Evolutionary conservation across 2,888 invertebrate species (phyloP), one percentile per base, ranked within the genome.

Genomic region (Dexiosoma caninum): DNA sequence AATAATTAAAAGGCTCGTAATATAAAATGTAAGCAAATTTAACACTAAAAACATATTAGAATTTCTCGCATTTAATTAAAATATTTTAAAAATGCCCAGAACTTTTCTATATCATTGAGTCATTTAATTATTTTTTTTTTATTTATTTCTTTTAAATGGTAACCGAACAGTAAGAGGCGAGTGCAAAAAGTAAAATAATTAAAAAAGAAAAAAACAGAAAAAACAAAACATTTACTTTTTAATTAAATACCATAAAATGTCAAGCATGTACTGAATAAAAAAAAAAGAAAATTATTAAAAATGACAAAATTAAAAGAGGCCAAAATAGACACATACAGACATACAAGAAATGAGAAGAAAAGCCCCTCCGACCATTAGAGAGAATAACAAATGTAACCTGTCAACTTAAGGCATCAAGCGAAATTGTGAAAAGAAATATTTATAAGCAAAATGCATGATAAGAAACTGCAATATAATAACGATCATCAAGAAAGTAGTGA

Each of bases 201-300:
- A 32, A 55, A 32, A 44, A 35, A n/a, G 10, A 30, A 69, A 40
- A 44, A 12, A n/a, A n/a, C n/a, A n/a, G n/a, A 46, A 40, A 69
- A 57, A 23, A 37, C 12, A 71, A 44, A 40, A 55, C 59, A 69
- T 83, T 84, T 83, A 83, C 82, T 83, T 85, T 49, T 85, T 85
- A 85, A 84, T 84, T 84, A 85, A 84, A 85, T 83, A 78, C 72
- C 81, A 82, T 81, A 67, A 83, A 83, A 81, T 82, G 82, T 80
- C 82, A 83, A 59, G 71, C 71, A 79, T 44, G 30, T 53, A 72
- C 32, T 59, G 32, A 21, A n/a, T 32, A 42, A 27, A 57, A 69
- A 19, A 53, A 23, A 64, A 57, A 51, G 23, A 19, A 51, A 59
- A 23, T 49, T 64, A 78, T 77, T 77, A 77, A 77, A 64, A 64